Evolutionary conservation across 2,888 invertebrate genomes (phyloP), one percentile per base, ranked within the genome.

Genomic region (Meta bourneti): DNA sequence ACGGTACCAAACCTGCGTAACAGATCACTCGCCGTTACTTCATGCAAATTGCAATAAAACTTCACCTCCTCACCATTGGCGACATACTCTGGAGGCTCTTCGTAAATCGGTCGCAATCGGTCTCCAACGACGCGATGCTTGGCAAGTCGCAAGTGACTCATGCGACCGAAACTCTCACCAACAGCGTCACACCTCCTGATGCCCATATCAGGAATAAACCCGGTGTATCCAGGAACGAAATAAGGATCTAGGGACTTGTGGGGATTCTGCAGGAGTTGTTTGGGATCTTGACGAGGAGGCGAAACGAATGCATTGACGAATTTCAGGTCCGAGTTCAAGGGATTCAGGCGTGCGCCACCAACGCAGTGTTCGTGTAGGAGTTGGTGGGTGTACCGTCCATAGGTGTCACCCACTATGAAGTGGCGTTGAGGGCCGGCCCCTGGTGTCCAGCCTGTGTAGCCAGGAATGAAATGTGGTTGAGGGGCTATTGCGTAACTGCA

Each of bases 181-280:
- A 91, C 16, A 19, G 51, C 69, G n/a, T 91, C 74, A 11, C 34
- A 34, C 20, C 90, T 70, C 11, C 52, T 86, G 34, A 81, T 77
- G 5, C 86, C 75, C 16, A 77, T 48, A 16, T 51, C 77, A 19
- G 90, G 90, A 7, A 61, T 86, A 7, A 51, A 81, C 16, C 90
- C 90, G 9, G 90, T 91, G n/a, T 91, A 91, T 16, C 90, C 90
- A 19, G 90, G 90, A 7, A 91, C 34, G 9, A 91, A 86, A 20
- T 91, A 79, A 48, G 86, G 90, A 48, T 91, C 86, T 7, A 82
- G 11, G 0, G 90, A 11, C 34, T 54, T 70, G 52, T 91, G 86
- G 5, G 90, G 90, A 61, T 91, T 91, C 8, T 77, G 69, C 34
- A 74, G 7, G 8, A 7, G n/a, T 6, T 48, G 48, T 19, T 69